phyloP scores from a whole-genome alignment of 2,888 invertebrate genomes.

The Halictus ligatus region DNA sequence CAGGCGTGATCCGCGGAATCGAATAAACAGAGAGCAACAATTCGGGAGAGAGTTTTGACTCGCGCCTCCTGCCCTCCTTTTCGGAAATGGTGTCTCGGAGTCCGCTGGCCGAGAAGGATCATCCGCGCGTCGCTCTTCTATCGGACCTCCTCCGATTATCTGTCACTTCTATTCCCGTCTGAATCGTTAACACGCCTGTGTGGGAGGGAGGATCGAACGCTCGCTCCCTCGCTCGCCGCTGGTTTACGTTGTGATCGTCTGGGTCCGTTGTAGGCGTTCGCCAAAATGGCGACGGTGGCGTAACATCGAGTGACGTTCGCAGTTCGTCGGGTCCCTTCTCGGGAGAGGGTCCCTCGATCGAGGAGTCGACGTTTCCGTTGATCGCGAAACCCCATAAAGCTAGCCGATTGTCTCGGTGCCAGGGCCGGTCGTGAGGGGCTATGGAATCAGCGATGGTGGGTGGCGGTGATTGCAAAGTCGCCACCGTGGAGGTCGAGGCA shows the following conservation, averaged over 20 bases:
- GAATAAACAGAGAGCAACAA: conserved; percentile 56
- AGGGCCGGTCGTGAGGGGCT: conserved; percentile 57
- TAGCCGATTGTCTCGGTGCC: conserved; percentile 47
- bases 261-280: conserved; percentile 68
- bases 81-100: conserved; percentile 41
- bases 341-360: not conserved
- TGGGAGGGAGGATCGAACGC: not conserved
- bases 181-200: not conserved
- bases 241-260: not conserved
- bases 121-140: conserved; percentile 5
- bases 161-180: not conserved
- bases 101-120: conserved; percentile 5
- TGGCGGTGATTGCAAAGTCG: conserved; percentile 93
- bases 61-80: conserved; percentile 52
- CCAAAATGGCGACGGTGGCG: conserved; percentile 79
- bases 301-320: conserved; percentile 46
- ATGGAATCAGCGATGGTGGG: conserved; percentile 85
- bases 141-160: not conserved
- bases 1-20: conserved; percentile 61
- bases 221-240: too few species aligned
- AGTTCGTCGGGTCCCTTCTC: conserved; percentile 14
- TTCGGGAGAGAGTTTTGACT: conserved; percentile 47
- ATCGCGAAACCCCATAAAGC: conserved; percentile 36
- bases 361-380: conserved; percentile 7
- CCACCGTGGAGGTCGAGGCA: conserved; percentile 94